phyloP scores from a whole-genome alignment of 2,888 invertebrate species.

The Papilio protenor region DNA sequence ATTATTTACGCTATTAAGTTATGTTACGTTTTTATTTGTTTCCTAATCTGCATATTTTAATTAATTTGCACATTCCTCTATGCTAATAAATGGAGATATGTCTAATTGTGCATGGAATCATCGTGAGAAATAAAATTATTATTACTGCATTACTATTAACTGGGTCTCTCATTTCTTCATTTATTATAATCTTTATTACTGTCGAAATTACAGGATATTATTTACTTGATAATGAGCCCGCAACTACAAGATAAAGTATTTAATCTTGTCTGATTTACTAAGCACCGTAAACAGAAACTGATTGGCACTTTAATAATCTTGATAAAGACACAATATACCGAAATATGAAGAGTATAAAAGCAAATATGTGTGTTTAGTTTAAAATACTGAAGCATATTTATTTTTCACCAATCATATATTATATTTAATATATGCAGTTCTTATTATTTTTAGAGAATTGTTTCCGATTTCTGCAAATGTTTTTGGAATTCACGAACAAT shows the following conservation, averaged over 20 bases:
- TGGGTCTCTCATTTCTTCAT: slow-evolving; percentile 1
- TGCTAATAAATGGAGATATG: neutral
- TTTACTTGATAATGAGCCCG: neutral
- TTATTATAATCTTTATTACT: neutral
- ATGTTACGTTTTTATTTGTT: neutral
- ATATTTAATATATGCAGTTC: too few relatives aligned
- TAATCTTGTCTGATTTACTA: slow-evolving; percentile 30
- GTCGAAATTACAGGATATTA: neutral
- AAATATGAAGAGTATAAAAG: neutral
- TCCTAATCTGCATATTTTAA: neutral
- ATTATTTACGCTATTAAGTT: neutral
- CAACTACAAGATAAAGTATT: slow-evolving; percentile 4
- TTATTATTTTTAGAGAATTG: too few relatives aligned
- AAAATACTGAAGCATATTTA: too few relatives aligned
- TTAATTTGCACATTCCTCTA: neutral
- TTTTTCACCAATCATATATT: too few relatives aligned
- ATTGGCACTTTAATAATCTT: neutral
- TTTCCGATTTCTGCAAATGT: too few relatives aligned
- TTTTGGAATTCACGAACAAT: too few relatives aligned
- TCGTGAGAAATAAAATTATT: neutral
- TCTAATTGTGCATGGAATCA: neutral
- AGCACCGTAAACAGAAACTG: slow-evolving; percentile 27
- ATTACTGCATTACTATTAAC: neutral
- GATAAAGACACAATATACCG: neutral
- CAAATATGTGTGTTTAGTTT: too few relatives aligned